These are phyloP conservation scores for Calcarius lapponicus DNA, from an alignment of 2,797 vertebrate genomes.

Conservation along the genomic window DNA sequence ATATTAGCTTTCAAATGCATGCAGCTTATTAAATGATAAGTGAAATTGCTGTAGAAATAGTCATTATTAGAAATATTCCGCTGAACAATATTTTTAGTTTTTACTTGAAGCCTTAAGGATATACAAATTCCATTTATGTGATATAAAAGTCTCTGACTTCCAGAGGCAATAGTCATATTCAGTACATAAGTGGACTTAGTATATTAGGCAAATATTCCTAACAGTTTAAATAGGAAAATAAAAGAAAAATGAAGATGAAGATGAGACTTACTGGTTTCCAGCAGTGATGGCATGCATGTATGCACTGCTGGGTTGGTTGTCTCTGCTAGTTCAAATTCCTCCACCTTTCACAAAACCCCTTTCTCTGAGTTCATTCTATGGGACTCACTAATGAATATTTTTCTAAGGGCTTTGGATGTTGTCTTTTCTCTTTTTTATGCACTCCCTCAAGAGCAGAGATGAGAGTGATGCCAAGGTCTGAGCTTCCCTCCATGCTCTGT, in stretches of 20 bases:
- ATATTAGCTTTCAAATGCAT: not conserved
- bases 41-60: not conserved
- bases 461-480: constrained; percentile 18
- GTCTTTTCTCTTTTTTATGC: constrained; percentile 12
- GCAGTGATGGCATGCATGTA: not conserved
- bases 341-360: not conserved
- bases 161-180: not conserved
- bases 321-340: not conserved
- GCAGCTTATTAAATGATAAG: not conserved
- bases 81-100: not conserved
- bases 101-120: not conserved
- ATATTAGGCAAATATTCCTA: not conserved
- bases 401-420: constrained; percentile 20
- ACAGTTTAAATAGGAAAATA: not conserved
- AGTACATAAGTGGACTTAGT: not conserved
- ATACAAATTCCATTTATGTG: not conserved
- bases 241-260: not conserved
- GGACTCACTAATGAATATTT: constrained; percentile 31
- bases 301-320: not conserved
- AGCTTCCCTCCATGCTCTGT: not conserved
- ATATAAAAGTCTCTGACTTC: not conserved
- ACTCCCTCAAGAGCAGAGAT: constrained; percentile 5
- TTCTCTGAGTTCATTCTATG: not conserved
- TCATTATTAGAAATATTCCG: not conserved
- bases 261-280: not conserved